These are phyloP conservation scores for Pyrgus malvae DNA, from an alignment of 2,888 invertebrate species.

Conservation along the genomic window DNA sequence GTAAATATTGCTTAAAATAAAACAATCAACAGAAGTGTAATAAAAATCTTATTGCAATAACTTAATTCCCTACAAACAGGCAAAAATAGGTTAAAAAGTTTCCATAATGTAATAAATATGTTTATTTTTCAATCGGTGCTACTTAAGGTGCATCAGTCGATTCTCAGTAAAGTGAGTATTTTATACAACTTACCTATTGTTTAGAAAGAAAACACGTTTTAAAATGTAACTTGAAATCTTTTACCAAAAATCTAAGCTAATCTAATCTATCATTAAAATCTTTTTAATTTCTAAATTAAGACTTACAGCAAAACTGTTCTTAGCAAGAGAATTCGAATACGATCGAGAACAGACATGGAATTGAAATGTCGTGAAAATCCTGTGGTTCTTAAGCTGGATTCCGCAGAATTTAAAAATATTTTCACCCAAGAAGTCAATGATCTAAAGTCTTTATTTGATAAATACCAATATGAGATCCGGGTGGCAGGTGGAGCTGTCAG, in stretches of 20 bases:
- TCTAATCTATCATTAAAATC: too few relatives aligned
- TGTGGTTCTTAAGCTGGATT: slow-evolving; percentile 86
- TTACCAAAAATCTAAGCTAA: too few relatives aligned
- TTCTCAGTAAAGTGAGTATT: slow-evolving; percentile 1
- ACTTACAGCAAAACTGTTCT: slow-evolving; percentile 31
- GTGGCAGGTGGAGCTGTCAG: slow-evolving; percentile 98
- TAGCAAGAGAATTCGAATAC: slow-evolving; percentile 41
- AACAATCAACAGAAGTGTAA: too few relatives aligned
- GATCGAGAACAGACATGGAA: slow-evolving; percentile 58
- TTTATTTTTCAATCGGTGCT: neutral
- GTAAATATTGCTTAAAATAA: too few relatives aligned
- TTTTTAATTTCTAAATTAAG: slow-evolving; percentile 18
- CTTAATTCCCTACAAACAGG: too few relatives aligned
- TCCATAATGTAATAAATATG: neutral
- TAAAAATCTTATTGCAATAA: too few relatives aligned
- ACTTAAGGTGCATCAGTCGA: neutral
- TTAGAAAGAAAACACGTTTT: neutral
- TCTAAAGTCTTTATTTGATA: slow-evolving; percentile 88
- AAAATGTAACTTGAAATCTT: neutral
- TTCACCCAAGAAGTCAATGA: slow-evolving; percentile 90
- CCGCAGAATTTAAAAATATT: slow-evolving; percentile 87
- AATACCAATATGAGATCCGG: slow-evolving; percentile 91
- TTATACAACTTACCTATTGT: neutral
- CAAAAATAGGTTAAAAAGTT: neutral
- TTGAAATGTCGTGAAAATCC: slow-evolving; percentile 81